Evolutionary conservation across 2,797 vertebrate genomes (phyloP).

Genomic region (Malacoctenus gilli): DNA sequence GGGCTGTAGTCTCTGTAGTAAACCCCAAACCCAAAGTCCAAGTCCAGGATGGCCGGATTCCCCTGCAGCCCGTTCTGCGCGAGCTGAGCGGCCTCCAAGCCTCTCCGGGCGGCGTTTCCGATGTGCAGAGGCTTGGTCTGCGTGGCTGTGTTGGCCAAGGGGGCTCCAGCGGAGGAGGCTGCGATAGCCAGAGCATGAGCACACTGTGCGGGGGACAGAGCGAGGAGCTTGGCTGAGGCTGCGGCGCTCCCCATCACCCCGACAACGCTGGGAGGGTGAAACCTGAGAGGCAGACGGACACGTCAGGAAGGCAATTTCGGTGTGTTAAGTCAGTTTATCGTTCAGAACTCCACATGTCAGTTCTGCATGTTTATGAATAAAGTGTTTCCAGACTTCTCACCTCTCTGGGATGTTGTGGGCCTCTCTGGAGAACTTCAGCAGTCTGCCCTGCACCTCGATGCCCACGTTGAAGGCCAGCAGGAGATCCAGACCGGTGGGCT

Average conservation of each 20-base stretch:
- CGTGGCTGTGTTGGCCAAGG: slow-evolving; percentile 92
- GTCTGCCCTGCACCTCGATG: slow-evolving; percentile 90
- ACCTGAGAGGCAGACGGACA: slow-evolving; percentile 74
- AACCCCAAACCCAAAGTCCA: slow-evolving; percentile 85
- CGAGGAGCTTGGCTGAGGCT: slow-evolving; percentile 88
- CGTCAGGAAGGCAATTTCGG: not conserved
- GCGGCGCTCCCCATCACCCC: slow-evolving; percentile 94
- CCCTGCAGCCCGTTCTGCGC: slow-evolving; percentile 87
- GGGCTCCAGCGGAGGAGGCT: slow-evolving; percentile 90
- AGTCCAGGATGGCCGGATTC: slow-evolving; percentile 87
- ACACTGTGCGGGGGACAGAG: slow-evolving; percentile 81
- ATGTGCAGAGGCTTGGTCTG: slow-evolving; percentile 93
- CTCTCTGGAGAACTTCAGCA: slow-evolving; percentile 90
- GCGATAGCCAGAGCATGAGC: slow-evolving; percentile 89
- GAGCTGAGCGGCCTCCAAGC: slow-evolving; percentile 89
- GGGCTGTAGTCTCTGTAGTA: slow-evolving; percentile 90
- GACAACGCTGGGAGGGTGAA: slow-evolving; percentile 92
- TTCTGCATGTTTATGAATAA: too few species aligned
- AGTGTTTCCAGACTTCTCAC: slow-evolving; percentile 68
- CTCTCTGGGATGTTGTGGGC: slow-evolving; percentile 91
- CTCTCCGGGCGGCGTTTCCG: slow-evolving; percentile 87
- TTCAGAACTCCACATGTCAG: too few species aligned
- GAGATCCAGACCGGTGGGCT: slow-evolving; percentile 87
- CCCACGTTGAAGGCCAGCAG: slow-evolving; percentile 93
- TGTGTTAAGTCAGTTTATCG: too few species aligned